These are phyloP conservation scores for Bugulina stolonifera DNA, from an alignment of 2,888 invertebrate species.

Conservation along the genomic window DNA sequence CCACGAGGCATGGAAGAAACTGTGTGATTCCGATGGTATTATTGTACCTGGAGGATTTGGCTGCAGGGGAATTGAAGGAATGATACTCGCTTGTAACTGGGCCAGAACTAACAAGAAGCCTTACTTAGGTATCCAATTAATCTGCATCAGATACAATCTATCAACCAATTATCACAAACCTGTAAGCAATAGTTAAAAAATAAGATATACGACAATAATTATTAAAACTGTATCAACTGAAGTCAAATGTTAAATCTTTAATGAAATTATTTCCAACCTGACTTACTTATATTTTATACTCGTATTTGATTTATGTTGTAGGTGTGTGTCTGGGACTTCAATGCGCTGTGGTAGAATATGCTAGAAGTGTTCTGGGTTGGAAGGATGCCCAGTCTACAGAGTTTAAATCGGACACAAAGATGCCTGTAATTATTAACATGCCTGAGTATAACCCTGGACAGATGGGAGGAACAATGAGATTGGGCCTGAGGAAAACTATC, in stretches of 20 bases:
- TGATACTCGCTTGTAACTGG: slow-evolving; percentile 87
- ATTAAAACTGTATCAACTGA: no score
- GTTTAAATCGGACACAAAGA: slow-evolving; percentile 65
- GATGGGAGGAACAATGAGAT: slow-evolving; percentile 89
- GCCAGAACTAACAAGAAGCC: slow-evolving; percentile 84
- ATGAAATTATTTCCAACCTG: no score
- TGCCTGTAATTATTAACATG: slow-evolving; percentile 93
- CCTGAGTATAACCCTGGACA: slow-evolving; percentile 90
- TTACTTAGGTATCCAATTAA: slow-evolving; percentile 64
- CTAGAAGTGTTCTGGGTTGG: slow-evolving; percentile 72
- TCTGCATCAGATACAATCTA: no score
- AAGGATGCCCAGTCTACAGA: slow-evolving; percentile 81
- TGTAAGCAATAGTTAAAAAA: no score
- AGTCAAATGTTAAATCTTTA: no score
- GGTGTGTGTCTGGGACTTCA: slow-evolving; percentile 93
- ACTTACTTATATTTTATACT: no score
- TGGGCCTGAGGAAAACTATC: slow-evolving; percentile 84
- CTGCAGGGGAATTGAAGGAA: slow-evolving; percentile 88
- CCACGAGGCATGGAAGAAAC: slow-evolving; percentile 85
- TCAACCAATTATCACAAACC: no score
- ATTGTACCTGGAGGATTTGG: slow-evolving; percentile 98
- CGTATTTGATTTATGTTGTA: slow-evolving; percentile 31
- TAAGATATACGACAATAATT: no score
- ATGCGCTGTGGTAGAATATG: slow-evolving; percentile 90
- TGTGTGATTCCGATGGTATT: slow-evolving; percentile 77